Conservation (phyloP, 2,888 invertebrate genomes). For the Eilema griseolum region DNA sequence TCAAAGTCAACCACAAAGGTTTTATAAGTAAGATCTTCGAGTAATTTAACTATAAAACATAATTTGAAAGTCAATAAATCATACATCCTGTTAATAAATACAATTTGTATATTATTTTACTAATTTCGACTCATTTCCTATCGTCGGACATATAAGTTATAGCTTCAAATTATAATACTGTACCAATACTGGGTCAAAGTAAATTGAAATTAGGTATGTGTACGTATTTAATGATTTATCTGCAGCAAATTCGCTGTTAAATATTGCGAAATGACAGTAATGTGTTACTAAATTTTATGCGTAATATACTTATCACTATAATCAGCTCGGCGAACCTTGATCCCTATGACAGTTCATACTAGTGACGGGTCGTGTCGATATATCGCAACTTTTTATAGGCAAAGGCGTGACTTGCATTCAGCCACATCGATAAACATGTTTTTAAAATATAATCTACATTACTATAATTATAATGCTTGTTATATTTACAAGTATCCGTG, state of each 20-base stretch:
- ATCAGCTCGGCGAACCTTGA: no score
- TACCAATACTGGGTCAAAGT: background rate
- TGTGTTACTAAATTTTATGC: background rate
- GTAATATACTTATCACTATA: no score
- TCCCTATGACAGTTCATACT: no score
- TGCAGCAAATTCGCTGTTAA: slow-evolving; percentile 34
- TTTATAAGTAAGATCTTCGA: background rate
- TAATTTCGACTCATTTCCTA: slow-evolving; percentile 14
- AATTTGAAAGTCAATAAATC: background rate
- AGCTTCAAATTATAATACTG: background rate
- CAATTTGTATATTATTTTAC: background rate
- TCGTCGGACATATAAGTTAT: background rate
- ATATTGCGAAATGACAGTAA: slow-evolving; percentile 9
- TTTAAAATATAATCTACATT: no score
- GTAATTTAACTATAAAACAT: background rate
- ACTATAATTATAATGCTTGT: no score
- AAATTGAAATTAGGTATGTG: slow-evolving; percentile 5
- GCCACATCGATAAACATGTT: no score
- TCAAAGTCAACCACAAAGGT: background rate
- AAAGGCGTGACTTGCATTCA: no score
- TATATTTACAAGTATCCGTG: no score
- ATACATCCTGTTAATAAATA: slow-evolving; percentile 11
- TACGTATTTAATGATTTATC: slow-evolving; percentile 19
- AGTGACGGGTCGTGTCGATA: no score
- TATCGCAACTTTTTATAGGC: no score